Percentiles rank a stretch among this genome's conserved stretches.
Evolutionary conservation across 35 echinoderm and acorn worm genomes (phyloP).

Genomic region (Stichopus chloronotus): DNA sequence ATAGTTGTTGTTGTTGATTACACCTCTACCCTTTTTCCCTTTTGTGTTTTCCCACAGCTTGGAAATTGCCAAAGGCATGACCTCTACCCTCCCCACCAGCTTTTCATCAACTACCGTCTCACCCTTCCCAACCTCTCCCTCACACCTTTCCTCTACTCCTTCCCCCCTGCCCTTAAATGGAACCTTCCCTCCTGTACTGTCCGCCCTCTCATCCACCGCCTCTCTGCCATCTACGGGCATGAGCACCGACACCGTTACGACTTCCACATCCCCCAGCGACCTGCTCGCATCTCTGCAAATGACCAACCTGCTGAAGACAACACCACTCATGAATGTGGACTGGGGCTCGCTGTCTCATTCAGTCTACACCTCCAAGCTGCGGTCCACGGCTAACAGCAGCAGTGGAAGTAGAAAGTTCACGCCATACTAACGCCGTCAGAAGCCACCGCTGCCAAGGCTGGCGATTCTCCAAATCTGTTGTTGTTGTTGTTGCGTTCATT

Average conservation of each 20-base stretch:
- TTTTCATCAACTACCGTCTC: constrained; percentile 51
- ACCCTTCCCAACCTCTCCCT: constrained; percentile 58
- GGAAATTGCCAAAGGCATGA: constrained; percentile 69
- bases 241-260: constrained; percentile 57
- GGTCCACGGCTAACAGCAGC: constrained; percentile 50
- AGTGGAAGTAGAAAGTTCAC: constrained; percentile 57
- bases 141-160: constrained; percentile 65
- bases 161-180: constrained; percentile 64
- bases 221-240: constrained; percentile 41
- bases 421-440: constrained; percentile 41
- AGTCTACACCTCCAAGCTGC: constrained; percentile 57
- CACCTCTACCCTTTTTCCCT: constrained; percentile 62
- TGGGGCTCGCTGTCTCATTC: constrained; percentile 57
- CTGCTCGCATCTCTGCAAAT: constrained; percentile 60
- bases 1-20: constrained; percentile 44
- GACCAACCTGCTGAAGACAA: constrained; percentile 59
- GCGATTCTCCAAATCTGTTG: background rate
- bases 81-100: constrained; percentile 59
- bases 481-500: constrained; percentile 14
- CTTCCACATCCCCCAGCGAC: constrained; percentile 56
- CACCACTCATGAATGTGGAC: constrained; percentile 57
- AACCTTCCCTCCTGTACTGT: constrained; percentile 62
- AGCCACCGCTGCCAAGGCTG: background rate
- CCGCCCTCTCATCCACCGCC: constrained; percentile 43
- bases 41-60: constrained; percentile 73